phyloP scores from a whole-genome alignment of 2,113 vertebrate genomes.

The Puntigrus tetrazona region DNA sequence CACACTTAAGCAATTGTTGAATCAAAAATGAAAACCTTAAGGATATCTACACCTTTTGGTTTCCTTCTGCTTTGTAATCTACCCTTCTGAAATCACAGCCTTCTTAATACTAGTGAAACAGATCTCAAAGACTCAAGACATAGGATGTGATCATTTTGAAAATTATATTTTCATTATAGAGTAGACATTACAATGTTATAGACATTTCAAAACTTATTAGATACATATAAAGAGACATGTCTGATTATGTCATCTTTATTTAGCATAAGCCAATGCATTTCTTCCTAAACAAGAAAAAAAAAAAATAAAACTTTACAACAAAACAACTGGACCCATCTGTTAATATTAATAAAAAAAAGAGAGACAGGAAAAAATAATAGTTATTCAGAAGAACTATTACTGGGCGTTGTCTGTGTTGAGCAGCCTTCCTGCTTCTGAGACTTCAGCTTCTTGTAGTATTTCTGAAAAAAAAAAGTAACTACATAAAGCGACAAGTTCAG shows the following conservation, averaged over 20 bases:
- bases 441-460: slow-evolving; percentile 61
- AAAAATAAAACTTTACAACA: neutral
- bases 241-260: slow-evolving; percentile 12
- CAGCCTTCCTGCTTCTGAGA: slow-evolving; percentile 28
- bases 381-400: slow-evolving; percentile 39
- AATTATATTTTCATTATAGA: neutral
- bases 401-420: slow-evolving; percentile 4
- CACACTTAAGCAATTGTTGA: too few species aligned
- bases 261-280: neutral
- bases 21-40: too few species aligned
- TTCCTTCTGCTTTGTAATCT: too few species aligned
- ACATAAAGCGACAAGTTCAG: neutral
- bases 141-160: neutral
- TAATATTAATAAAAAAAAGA: slow-evolving; percentile 12
- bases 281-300: neutral
- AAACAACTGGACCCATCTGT: slow-evolving; percentile 43
- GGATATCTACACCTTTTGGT: too few species aligned
- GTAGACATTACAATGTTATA: neutral
- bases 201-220: neutral
- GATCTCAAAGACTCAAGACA: neutral
- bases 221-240: neutral
- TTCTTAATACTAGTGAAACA: neutral
- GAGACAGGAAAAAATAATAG: too few species aligned
- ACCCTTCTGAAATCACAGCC: too few species aligned
- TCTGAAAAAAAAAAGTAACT: slow-evolving; percentile 54